A percentile compares a stretch with the other conserved stretches of the same genome.
Evolutionary conservation across 2,888 invertebrate species (phyloP).

Genomic region (Lasioglossum zephyrum): DNA sequence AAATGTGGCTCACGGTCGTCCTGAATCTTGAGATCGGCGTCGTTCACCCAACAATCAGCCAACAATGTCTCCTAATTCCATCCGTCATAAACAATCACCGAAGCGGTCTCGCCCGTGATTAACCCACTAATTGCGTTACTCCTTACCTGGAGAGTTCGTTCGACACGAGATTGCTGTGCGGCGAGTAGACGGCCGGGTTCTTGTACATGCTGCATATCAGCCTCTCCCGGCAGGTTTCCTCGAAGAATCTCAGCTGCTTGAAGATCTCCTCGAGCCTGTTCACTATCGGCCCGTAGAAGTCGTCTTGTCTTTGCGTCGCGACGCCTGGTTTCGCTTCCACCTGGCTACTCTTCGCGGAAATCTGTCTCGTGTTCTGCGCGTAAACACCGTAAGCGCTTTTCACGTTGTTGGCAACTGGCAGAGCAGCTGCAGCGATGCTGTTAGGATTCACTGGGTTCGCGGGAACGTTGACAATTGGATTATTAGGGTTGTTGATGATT

Average conservation of each 20-base stretch:
- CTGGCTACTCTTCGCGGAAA: conserved; percentile 53
- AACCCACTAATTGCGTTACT: not conserved
- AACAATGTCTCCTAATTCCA: not conserved
- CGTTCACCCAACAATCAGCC: not conserved
- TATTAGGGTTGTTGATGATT: not conserved
- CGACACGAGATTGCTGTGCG: conserved; percentile 94
- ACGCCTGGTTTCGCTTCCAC: conserved; percentile 38
- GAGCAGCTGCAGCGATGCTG: conserved; percentile 34
- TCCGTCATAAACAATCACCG: not conserved
- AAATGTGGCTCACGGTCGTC: not conserved
- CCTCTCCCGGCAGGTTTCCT: conserved; percentile 91
- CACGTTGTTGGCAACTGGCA: conserved; percentile 45
- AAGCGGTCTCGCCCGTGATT: not conserved
- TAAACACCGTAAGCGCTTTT: conserved; percentile 61
- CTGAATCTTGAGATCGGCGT: not conserved
- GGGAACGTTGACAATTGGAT: conserved; percentile 34
- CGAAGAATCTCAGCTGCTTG: conserved; percentile 88
- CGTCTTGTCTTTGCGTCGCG: conserved; percentile 75
- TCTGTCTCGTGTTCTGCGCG: conserved; percentile 46
- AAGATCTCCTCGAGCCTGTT: conserved; percentile 92
- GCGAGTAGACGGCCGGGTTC: conserved; percentile 92
- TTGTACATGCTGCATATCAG: conserved; percentile 94
- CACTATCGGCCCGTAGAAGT: conserved; percentile 92
- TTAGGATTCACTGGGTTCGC: conserved; percentile 30
- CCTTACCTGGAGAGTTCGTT: conserved; percentile 95